phyloP scores from a whole-genome alignment of 2,113 vertebrate genomes.

The Grantiella picta region DNA sequence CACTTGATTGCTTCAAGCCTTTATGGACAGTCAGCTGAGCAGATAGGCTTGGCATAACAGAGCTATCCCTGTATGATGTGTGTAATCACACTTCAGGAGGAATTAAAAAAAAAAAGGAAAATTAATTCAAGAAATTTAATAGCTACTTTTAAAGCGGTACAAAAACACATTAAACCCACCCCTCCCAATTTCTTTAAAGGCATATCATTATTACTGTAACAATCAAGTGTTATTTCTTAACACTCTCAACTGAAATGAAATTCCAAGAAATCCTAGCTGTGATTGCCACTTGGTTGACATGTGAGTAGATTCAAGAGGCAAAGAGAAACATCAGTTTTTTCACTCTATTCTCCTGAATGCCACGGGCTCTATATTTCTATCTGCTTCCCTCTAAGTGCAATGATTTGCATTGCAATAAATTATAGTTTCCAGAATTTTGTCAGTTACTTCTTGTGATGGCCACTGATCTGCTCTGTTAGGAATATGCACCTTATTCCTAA shows the following conservation, averaged over 20 bases:
- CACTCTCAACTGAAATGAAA: not conserved
- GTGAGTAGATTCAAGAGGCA: not conserved
- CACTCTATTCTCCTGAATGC: not conserved
- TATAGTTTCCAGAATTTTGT: not conserved
- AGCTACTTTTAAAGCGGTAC: not conserved
- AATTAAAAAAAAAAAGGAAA: not conserved
- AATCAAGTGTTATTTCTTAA: not conserved
- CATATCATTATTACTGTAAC: not conserved
- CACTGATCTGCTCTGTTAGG: not conserved
- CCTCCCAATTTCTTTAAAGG: not conserved
- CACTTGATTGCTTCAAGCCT: not conserved
- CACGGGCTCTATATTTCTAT: accelerated
- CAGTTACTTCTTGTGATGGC: not conserved
- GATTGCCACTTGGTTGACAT: not conserved
- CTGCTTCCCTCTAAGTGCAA: not conserved
- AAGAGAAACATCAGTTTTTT: not conserved
- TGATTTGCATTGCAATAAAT: not conserved
- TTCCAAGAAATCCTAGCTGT: not conserved
- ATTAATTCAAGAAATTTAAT: not conserved
- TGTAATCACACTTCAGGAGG: not conserved
- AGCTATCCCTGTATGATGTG: not conserved
- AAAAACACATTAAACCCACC: accelerated
- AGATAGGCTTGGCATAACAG: not conserved
- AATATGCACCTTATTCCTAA: not conserved
- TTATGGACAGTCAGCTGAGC: not conserved